phyloP scores from a whole-genome alignment of 2,888 invertebrate genomes.

The Leptinotarsa rubiginosa region DNA sequence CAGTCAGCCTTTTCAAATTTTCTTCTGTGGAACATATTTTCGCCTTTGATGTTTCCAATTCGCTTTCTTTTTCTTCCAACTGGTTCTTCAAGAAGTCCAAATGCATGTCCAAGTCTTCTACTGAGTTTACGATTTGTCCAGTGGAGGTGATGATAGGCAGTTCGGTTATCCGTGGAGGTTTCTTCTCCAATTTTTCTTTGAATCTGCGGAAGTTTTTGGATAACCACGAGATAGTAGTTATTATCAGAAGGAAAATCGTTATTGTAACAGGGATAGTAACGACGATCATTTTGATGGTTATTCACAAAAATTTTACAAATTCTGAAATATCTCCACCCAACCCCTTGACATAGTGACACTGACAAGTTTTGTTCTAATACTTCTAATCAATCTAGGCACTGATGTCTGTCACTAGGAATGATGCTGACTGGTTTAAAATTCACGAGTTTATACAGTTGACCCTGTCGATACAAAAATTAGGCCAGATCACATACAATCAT shows the following conservation, averaged over 20 bases:
- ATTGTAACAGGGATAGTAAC: slow-evolving; percentile 52
- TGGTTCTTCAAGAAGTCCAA: slow-evolving; percentile 56
- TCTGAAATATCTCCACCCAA: slow-evolving; percentile 21
- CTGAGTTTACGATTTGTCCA: slow-evolving; percentile 56
- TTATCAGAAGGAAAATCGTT: slow-evolving; percentile 48
- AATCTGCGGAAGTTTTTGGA: slow-evolving; percentile 41
- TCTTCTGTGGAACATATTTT: slow-evolving; percentile 53
- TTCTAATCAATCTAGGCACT: neutral
- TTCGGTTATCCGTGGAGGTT: slow-evolving; percentile 46
- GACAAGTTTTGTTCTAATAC: slow-evolving; percentile 21
- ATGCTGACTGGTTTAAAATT: neutral
- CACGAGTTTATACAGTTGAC: no score
- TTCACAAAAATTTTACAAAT: slow-evolving; percentile 24
- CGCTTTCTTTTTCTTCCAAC: slow-evolving; percentile 57
- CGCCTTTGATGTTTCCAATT: slow-evolving; percentile 54
- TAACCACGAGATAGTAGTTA: neutral
- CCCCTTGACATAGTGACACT: slow-evolving; percentile 35
- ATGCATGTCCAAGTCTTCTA: slow-evolving; percentile 60
- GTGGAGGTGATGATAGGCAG: slow-evolving; percentile 55
- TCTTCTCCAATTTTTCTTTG: slow-evolving; percentile 43
- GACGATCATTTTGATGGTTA: slow-evolving; percentile 45
- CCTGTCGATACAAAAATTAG: no score
- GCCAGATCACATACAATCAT: no score
- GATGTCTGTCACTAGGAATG: neutral
- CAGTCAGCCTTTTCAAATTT: slow-evolving; percentile 56